Conservation (phyloP, 2,888 invertebrate species). For the Chloroclysta siterata region DNA sequence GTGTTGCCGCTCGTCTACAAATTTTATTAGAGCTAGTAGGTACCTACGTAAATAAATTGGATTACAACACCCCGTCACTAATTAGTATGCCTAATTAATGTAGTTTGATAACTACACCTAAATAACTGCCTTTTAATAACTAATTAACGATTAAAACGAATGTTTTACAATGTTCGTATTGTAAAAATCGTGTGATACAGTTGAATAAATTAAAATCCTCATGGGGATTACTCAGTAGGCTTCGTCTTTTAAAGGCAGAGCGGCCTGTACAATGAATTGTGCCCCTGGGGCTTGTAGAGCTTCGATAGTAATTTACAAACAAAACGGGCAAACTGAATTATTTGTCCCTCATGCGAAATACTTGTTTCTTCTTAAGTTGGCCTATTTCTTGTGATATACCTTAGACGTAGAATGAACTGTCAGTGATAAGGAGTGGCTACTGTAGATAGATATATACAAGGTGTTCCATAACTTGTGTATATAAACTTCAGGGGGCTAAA, state of each 20-base stretch:
- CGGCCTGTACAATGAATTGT: conserved; percentile 68
- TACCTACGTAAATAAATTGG: conserved; percentile 35
- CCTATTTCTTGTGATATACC: not conserved
- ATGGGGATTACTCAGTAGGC: conserved; percentile 60
- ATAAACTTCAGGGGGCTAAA: too few species aligned
- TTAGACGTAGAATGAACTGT: not conserved
- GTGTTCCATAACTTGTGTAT: too few species aligned
- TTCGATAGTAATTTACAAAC: conserved; percentile 63
- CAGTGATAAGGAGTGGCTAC: not conserved
- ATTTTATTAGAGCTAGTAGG: conserved; percentile 47
- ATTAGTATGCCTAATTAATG: conserved; percentile 24
- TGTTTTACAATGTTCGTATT: too few species aligned
- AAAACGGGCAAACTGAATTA: conserved; percentile 44
- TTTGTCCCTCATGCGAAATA: conserved; percentile 28
- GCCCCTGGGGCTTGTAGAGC: conserved; percentile 61
- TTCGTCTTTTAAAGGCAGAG: conserved; percentile 67
- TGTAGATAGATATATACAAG: too few species aligned
- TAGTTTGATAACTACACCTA: not conserved
- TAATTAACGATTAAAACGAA: too few species aligned
- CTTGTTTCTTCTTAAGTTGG: not conserved
- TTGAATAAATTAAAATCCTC: conserved; percentile 61
- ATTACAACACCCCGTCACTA: conserved; percentile 23
- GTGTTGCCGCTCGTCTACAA: conserved; percentile 54
- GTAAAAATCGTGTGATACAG: conserved; percentile 12
- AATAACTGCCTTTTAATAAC: too few species aligned